phyloP scores from a whole-genome alignment of 2,888 invertebrate species.

The Adela reaumurella region DNA sequence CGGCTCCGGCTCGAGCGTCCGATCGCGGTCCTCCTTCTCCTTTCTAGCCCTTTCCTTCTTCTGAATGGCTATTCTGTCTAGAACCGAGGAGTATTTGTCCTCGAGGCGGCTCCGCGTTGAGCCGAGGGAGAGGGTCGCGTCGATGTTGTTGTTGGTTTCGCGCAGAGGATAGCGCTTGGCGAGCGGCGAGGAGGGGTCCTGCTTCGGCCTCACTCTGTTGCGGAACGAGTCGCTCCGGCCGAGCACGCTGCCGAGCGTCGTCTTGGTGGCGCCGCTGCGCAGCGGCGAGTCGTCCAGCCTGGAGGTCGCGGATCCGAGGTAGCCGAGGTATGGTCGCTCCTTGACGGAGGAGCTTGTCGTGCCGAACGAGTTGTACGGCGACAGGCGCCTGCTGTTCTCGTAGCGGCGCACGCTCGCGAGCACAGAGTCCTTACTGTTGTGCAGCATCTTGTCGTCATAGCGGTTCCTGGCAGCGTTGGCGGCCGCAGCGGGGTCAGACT shows the following conservation, averaged over 20 bases:
- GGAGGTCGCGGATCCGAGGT: constrained; percentile 25
- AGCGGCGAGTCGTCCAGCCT: constrained; percentile 41
- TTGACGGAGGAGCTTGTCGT: constrained; percentile 25
- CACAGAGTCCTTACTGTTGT: constrained; percentile 29
- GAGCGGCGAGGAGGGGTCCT: constrained; percentile 38
- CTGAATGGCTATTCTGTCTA: constrained; percentile 65
- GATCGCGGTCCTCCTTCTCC: constrained; percentile 60
- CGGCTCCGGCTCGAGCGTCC: constrained; percentile 64
- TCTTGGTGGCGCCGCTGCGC: constrained; percentile 23
- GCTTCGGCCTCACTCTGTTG: constrained; percentile 35
- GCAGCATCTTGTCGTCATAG: constrained; percentile 39
- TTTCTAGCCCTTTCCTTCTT: constrained; percentile 51
- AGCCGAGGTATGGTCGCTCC: constrained; percentile 39
- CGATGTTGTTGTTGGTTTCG: constrained; percentile 46
- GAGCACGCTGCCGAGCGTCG: constrained; percentile 28
- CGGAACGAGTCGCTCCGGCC: constrained; percentile 48
- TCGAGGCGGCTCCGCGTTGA: constrained; percentile 67
- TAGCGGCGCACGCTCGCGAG: constrained; percentile 39
- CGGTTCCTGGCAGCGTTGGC: constrained; percentile 28
- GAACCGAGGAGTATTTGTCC: constrained; percentile 74
- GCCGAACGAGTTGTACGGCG: constrained; percentile 35
- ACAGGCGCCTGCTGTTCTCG: constrained; percentile 39
- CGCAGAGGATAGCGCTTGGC: constrained; percentile 43
- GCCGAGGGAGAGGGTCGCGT: constrained; percentile 35
- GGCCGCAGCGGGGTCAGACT: constrained; percentile 41